Evolutionary conservation across 1,140 invertebrate genomes (phyloP).

Genomic region (Melitaea cinxia): DNA sequence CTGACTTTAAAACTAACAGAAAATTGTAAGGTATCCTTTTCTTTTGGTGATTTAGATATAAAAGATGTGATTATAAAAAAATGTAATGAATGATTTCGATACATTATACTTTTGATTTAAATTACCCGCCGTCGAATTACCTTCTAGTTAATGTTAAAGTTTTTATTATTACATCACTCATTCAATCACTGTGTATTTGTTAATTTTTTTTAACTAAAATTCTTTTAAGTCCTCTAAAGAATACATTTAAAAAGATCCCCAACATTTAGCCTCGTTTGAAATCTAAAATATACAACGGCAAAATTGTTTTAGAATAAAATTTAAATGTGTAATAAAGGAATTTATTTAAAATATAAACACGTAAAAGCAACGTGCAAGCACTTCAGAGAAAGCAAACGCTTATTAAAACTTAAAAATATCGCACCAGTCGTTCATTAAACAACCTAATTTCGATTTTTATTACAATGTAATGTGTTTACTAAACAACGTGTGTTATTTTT

Average conservation of each 20-base stretch:
- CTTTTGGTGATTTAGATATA: no score
- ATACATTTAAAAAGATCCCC: background rate
- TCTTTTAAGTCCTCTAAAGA: background rate
- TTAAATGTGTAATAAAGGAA: conserved; percentile 2
- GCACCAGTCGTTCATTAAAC: conserved; percentile 33
- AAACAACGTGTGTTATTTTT: conserved; percentile 58
- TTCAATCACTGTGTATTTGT: no score
- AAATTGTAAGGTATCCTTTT: background rate
- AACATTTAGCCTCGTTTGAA: background rate
- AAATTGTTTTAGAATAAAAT: background rate
- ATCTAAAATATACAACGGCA: background rate
- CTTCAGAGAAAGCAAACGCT: conserved; percentile 29
- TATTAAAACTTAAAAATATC: conserved; percentile 32
- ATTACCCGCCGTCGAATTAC: no score
- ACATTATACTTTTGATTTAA: no score
- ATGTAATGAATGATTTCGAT: no score
- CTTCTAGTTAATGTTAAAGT: no score
- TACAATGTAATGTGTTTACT: conserved; percentile 64
- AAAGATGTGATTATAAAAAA: no score
- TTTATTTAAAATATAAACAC: conserved; percentile 11
- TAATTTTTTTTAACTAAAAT: no score
- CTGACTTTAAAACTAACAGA: background rate
- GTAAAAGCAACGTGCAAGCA: conserved; percentile 7
- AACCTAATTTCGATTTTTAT: conserved; percentile 43
- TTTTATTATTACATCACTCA: no score